Conservation (phyloP, 2,888 invertebrate species). For the Yponomeuta sedellus region DNA sequence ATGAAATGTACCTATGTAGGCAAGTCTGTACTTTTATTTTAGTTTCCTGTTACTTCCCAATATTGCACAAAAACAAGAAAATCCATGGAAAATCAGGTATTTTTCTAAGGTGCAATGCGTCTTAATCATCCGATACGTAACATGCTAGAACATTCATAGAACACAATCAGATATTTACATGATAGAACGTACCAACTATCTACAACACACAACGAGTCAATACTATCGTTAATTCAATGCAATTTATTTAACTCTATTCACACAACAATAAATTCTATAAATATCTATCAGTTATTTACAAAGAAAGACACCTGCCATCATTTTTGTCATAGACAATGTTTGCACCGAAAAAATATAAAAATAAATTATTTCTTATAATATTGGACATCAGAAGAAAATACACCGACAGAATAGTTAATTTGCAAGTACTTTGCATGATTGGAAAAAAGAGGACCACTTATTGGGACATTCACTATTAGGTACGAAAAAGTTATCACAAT, state of each 20-base stretch:
- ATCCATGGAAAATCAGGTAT: neutral
- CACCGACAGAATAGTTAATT: no score
- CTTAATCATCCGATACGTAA: neutral
- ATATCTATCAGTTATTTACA: slow-evolving; percentile 59
- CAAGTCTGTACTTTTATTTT: neutral
- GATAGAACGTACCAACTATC: slow-evolving; percentile 40
- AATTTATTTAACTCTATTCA: slow-evolving; percentile 55
- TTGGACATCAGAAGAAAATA: no score
- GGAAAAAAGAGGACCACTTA: no score
- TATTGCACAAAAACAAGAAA: neutral
- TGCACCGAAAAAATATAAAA: neutral
- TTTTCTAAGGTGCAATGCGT: neutral
- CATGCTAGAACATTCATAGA: slow-evolving; percentile 1
- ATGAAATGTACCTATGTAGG: neutral
- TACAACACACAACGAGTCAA: slow-evolving; percentile 63
- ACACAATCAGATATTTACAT: slow-evolving; percentile 41
- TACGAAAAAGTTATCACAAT: slow-evolving; percentile 28
- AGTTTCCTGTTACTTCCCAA: neutral
- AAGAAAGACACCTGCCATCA: neutral
- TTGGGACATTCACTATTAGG: no score
- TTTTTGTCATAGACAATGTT: neutral
- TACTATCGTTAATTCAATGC: slow-evolving; percentile 31
- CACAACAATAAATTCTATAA: slow-evolving; percentile 63
- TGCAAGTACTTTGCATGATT: no score
- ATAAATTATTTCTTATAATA: no score